A percentile compares a stretch with the other conserved stretches of the same genome.
Conservation (phyloP, 2,888 invertebrate species). For the Tachina grossa region DNA sequence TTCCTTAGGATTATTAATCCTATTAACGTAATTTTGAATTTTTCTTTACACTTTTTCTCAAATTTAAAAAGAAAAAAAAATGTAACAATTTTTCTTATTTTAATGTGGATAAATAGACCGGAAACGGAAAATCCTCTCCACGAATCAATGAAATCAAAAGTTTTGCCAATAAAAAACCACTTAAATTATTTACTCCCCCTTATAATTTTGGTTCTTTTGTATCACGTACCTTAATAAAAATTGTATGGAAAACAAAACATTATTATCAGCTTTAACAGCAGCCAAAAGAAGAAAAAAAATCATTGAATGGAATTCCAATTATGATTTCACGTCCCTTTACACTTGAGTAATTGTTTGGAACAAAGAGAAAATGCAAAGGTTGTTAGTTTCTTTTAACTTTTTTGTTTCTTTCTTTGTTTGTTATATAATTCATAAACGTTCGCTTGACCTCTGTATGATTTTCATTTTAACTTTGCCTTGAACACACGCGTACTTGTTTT, state of each 20-base stretch:
- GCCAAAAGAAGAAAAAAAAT: slow-evolving; percentile 24
- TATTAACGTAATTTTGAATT: neutral
- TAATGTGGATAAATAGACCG: slow-evolving; percentile 44
- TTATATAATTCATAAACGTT: neutral
- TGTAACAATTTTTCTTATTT: neutral
- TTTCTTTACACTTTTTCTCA: neutral
- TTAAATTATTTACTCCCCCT: slow-evolving; percentile 5
- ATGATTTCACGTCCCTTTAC: slow-evolving; percentile 53
- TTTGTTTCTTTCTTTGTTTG: neutral
- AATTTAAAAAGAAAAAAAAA: neutral
- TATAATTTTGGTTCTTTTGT: neutral
- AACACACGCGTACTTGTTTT: neutral
- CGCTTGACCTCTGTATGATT: slow-evolving; percentile 3
- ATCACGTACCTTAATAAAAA: slow-evolving; percentile 4
- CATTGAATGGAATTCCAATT: slow-evolving; percentile 55
- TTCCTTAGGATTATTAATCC: neutral
- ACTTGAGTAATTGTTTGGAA: slow-evolving; percentile 46
- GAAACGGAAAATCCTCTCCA: slow-evolving; percentile 65
- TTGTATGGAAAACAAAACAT: neutral
- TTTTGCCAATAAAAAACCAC: slow-evolving; percentile 46
- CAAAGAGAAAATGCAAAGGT: slow-evolving; percentile 19
- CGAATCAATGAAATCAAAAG: slow-evolving; percentile 66
- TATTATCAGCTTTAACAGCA: slow-evolving; percentile 8
- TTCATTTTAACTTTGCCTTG: slow-evolving; percentile 1
- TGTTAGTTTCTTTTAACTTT: neutral